Base-by-base conservation (phyloP, 2,113 vertebrate genomes). In the Laticauda colubrina region DNA sequence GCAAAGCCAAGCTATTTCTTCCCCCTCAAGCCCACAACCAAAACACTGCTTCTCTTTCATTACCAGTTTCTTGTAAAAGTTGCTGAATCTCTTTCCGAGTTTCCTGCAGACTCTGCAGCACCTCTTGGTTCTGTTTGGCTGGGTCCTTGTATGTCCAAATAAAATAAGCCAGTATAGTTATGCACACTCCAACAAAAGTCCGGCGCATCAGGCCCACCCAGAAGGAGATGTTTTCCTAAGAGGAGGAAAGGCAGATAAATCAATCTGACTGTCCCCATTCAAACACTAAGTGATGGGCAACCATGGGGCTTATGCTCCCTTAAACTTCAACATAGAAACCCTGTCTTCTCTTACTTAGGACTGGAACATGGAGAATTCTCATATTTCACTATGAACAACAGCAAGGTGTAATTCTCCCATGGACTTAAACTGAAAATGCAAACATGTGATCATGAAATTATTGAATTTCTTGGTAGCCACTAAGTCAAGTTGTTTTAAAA, bases 101-200 rank as follows among this genome's bases (percentile, higher is more conserved):
- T n/a, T 87, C 89, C 56, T 87, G 92, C 2, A 93, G 89, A 24
- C 48, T 93, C 86, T 86, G 55, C 45, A 93, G 81, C 81, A 93
- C 81, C 23, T 64, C n/a, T 57, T 86, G 89, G 81, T 15, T 93
- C 92, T 93, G 89, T 54, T 57, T 90, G 89, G 89, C 56, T 34
- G 92, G 92, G n/a, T 93, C 92, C 56, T 90, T 90, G 57, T 93
- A 93, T 55, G 56, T 87, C 92, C 92, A 90, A 48, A 87, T 64
- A 39, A 90, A 93, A 43, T 69, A 93, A 54, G 45, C 29, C 18
- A 87, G 15, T 0, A 90, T 18, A 14, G 89, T 20, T 6, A 45
- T n/a, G 56, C 92, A 81, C 81, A 93, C 48, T 14, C 56, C 45
- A 87, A 56, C 81, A 43, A 93, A 90, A 7, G 56, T 34, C 8